Conservation (phyloP, 2,888 invertebrate species). For the Rhabditoides inermis region DNA sequence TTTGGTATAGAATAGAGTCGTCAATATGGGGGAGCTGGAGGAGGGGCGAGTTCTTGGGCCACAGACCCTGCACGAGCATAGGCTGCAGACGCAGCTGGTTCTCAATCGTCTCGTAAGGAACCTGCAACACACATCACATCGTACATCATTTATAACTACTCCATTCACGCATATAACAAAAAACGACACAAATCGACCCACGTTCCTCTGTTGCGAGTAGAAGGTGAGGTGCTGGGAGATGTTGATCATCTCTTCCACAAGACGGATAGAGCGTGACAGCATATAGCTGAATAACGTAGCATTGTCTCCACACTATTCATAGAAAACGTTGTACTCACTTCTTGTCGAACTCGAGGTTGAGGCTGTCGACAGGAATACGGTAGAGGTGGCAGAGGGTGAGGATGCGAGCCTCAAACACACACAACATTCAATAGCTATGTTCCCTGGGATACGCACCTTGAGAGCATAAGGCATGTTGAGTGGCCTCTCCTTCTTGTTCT, state of each 20-base stretch:
- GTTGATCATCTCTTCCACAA: constrained; percentile 93
- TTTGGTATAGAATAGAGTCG: constrained; percentile 64
- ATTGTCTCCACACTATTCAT: too few species aligned
- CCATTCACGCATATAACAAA: too few species aligned
- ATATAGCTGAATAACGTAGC: constrained; percentile 47
- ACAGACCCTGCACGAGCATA: constrained; percentile 90
- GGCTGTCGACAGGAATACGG: constrained; percentile 61
- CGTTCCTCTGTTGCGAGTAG: constrained; percentile 55
- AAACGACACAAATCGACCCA: constrained; percentile 11
- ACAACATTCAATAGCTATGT: constrained; percentile 60
- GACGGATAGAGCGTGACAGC: constrained; percentile 67
- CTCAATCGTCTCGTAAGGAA: constrained; percentile 34
- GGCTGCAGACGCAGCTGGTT: constrained; percentile 66
- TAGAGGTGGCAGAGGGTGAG: constrained; percentile 88
- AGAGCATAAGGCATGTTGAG: constrained; percentile 64
- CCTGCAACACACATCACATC: too few species aligned
- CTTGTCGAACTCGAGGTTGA: constrained; percentile 46
- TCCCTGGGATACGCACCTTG: constrained; percentile 62
- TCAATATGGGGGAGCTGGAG: constrained; percentile 65
- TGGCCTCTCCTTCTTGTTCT: constrained; percentile 90
- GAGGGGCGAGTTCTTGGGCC: constrained; percentile 87
- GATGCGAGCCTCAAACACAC: constrained; percentile 78
- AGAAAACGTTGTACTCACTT: not conserved
- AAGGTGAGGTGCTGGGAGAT: constrained; percentile 82
- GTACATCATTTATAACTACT: too few species aligned